Percentiles rank a stretch among this genome's conserved stretches.
Evolutionary conservation across 2,113 vertebrate species (phyloP).

Genomic region (Bucco capensis): DNA sequence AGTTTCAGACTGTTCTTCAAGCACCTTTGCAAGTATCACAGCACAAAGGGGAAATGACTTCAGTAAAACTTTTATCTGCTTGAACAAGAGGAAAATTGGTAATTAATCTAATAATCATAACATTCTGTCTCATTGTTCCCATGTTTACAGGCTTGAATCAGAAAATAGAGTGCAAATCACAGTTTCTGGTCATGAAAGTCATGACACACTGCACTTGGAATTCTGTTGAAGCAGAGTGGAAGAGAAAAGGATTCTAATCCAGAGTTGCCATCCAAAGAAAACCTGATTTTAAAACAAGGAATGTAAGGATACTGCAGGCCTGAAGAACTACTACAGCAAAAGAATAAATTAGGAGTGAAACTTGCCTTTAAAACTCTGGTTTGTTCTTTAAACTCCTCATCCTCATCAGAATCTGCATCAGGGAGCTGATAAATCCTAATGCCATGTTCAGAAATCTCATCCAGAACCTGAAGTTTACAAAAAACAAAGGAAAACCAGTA

Average conservation of each 20-base stretch:
- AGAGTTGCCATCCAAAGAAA: neutral
- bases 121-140: neutral
- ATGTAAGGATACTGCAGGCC: neutral
- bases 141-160: neutral
- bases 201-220: neutral
- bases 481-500: neutral
- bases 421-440: constrained; percentile 92
- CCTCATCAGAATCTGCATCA: constrained; percentile 91
- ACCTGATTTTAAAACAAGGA: neutral
- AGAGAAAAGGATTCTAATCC: neutral
- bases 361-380: constrained; percentile 87
- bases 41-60: neutral
- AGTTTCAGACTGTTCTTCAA: neutral
- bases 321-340: neutral
- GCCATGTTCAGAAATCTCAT: constrained; percentile 89
- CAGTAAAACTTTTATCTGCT: neutral
- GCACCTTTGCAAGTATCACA: neutral
- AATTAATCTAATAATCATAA: neutral
- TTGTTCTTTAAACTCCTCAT: constrained; percentile 96
- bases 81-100: neutral
- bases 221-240: neutral
- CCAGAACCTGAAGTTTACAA: constrained; percentile 76
- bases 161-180: neutral
- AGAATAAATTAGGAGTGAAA: neutral
- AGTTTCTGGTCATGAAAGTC: neutral